Conservation (phyloP, 2,888 invertebrate genomes). For the Chouioia cunea region DNA sequence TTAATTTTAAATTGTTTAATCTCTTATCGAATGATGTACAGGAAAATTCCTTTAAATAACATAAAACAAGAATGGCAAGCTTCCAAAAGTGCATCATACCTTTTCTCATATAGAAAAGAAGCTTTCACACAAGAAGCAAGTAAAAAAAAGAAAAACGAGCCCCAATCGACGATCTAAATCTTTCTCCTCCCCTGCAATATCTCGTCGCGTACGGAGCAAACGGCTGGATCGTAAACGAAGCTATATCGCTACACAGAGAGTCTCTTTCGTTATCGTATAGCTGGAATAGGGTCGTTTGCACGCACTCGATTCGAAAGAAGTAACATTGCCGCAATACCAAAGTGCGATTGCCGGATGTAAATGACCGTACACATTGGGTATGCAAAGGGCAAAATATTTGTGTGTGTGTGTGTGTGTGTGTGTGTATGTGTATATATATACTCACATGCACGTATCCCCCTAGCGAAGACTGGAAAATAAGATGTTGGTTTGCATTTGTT, state of each 20-base stretch:
- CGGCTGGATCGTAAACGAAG: constrained; percentile 32
- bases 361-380: constrained; percentile 17
- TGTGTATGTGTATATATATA: too few species aligned
- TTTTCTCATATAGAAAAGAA: too few species aligned
- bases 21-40: too few species aligned
- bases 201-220: neutral
- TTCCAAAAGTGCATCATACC: too few species aligned
- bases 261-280: too few species aligned
- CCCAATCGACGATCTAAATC: constrained; percentile 24
- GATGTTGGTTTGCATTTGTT: constrained; percentile 16
- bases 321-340: neutral
- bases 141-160: too few species aligned
- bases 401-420: too few species aligned
- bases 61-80: too few species aligned
- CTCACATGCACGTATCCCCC: too few species aligned
- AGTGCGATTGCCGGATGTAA: constrained; percentile 15
- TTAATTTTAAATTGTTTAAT: too few species aligned
- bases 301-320: constrained; percentile 5
- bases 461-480: constrained; percentile 12
- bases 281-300: constrained; percentile 18
- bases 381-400: constrained; percentile 42
- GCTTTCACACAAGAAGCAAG: too few species aligned
- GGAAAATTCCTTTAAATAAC: too few species aligned
- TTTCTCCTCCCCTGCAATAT: constrained; percentile 15
- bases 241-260: neutral